Conservation (phyloP, 1,140 invertebrate species). For the Chelonus insularis region DNA sequence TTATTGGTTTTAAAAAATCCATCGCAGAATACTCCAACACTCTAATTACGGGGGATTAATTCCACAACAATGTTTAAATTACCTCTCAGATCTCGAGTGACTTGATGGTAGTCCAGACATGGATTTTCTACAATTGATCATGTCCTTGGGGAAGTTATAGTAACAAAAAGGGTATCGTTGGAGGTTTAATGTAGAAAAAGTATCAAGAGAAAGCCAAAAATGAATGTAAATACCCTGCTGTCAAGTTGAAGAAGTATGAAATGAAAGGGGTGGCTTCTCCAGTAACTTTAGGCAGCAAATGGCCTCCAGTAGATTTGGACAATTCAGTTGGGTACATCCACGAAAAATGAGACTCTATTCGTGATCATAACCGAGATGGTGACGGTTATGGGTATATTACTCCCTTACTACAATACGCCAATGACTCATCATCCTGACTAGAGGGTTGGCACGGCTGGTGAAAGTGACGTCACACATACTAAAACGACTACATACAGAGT, state of each 20-base stretch:
- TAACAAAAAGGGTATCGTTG: too few species aligned
- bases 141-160: too few species aligned
- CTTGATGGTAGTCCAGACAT: too few species aligned
- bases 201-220: background rate
- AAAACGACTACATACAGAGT: background rate
- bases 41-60: too few species aligned
- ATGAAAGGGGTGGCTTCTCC: background rate
- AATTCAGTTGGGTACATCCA: background rate
- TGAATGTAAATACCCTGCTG: background rate
- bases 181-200: too few species aligned
- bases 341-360: background rate
- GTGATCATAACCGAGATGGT: background rate
- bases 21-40: too few species aligned
- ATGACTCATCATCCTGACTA: slow-evolving; percentile 45
- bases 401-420: slow-evolving; percentile 24
- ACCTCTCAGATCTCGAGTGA: too few species aligned
- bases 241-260: background rate
- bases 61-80: too few species aligned
- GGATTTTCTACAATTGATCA: too few species aligned
- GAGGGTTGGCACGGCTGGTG: slow-evolving; percentile 30
- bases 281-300: background rate
- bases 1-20: too few species aligned
- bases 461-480: slow-evolving; percentile 39
- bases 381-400: slow-evolving; percentile 30
- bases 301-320: background rate